Percentiles rank a stretch among this genome's conserved stretches.
These are phyloP conservation scores for Acestrorhynchus altus DNA, from an alignment of 2,797 vertebrate species.

Conservation along the genomic window DNA sequence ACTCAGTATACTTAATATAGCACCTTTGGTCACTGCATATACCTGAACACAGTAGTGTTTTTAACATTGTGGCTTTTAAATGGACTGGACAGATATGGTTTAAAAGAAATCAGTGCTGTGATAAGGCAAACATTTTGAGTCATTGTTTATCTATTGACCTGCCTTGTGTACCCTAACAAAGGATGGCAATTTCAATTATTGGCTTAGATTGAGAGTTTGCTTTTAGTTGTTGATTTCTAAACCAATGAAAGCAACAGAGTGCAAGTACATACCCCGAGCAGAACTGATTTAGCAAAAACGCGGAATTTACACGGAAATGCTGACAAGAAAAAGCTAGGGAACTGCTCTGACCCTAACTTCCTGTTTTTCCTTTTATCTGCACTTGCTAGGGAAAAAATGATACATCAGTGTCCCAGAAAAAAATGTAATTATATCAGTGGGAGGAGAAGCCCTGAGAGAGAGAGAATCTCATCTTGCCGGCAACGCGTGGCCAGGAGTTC, in stretches of 20 bases:
- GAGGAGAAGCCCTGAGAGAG: slow-evolving; percentile 58
- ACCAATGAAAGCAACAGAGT: neutral
- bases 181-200: neutral
- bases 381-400: slow-evolving; percentile 50
- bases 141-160: neutral
- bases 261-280: neutral
- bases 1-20: too few species aligned
- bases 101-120: neutral
- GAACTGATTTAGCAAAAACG: slow-evolving; percentile 30
- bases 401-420: slow-evolving; percentile 60
- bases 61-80: neutral
- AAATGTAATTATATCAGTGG: slow-evolving; percentile 65
- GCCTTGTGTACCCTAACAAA: neutral
- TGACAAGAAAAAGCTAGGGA: slow-evolving; percentile 58
- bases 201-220: neutral
- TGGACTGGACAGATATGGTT: neutral
- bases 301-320: slow-evolving; percentile 22
- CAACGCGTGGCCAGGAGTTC: slow-evolving; percentile 57
- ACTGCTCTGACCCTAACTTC: slow-evolving; percentile 44
- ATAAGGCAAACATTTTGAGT: neutral
- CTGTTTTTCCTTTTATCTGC: slow-evolving; percentile 46
- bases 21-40: too few species aligned
- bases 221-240: neutral
- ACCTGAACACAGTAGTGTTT: too few species aligned
- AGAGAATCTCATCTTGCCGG: slow-evolving; percentile 59